phyloP scores from a whole-genome alignment of 1,140 invertebrate genomes.

The Druon quercuslanigerum region DNA sequence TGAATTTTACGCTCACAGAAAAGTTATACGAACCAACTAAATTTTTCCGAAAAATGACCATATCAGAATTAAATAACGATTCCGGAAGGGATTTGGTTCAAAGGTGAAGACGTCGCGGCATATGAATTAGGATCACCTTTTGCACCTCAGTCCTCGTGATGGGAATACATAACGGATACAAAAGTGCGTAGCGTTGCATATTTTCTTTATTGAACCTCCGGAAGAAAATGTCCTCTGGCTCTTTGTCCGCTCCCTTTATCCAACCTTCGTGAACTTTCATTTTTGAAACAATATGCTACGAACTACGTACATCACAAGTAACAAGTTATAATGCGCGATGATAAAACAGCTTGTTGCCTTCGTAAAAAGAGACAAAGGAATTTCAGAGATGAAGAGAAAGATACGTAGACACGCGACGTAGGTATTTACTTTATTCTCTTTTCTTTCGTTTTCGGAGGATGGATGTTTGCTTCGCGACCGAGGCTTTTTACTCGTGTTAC shows the following conservation, averaged over 20 bases:
- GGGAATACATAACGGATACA: too few relatives aligned
- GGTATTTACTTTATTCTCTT: slow-evolving; percentile 19
- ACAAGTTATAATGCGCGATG: neutral
- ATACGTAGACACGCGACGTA: slow-evolving; percentile 29
- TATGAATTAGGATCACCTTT: too few relatives aligned
- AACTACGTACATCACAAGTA: neutral
- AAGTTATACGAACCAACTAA: too few relatives aligned
- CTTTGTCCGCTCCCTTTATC: slow-evolving; percentile 11
- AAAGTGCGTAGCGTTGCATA: neutral
- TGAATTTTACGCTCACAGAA: too few relatives aligned
- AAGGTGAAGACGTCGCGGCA: too few relatives aligned
- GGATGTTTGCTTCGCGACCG: slow-evolving; percentile 17
- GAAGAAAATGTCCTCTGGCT: neutral
- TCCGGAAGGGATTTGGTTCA: too few relatives aligned
- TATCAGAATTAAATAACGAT: too few relatives aligned
- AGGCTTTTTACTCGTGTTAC: slow-evolving; percentile 18
- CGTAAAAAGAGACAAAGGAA: slow-evolving; percentile 13
- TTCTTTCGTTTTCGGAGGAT: slow-evolving; percentile 19
- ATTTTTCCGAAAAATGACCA: too few relatives aligned
- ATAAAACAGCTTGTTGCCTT: slow-evolving; percentile 20
- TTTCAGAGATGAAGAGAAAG: slow-evolving; percentile 8
- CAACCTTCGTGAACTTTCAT: neutral
- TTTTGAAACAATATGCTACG: slow-evolving; percentile 20
- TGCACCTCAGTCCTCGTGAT: too few relatives aligned
- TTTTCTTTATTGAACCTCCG: slow-evolving; percentile 3